These are phyloP conservation scores for Hartigia nigra DNA, from an alignment of 2,888 invertebrate species.

Conservation along the genomic window DNA sequence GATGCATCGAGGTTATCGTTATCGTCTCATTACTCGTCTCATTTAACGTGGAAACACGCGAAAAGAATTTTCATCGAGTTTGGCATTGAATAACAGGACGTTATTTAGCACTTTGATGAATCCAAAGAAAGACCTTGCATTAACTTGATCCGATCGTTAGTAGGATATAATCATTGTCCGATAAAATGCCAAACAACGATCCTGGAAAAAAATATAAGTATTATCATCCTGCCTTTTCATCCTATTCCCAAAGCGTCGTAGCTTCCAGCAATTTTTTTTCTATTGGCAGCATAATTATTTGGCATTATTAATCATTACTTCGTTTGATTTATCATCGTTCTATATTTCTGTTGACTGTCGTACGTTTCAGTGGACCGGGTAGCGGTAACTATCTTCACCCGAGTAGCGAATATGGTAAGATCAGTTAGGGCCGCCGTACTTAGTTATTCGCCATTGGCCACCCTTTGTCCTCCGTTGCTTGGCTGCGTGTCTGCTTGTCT, in stretches of 20 bases:
- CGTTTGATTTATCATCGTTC: slow-evolving; percentile 34
- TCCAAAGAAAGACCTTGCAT: neutral
- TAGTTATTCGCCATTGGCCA: neutral
- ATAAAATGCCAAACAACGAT: neutral
- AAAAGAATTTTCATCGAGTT: neutral
- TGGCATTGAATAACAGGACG: neutral
- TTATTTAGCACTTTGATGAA: neutral
- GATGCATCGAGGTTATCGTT: slow-evolving; percentile 3
- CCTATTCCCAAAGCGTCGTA: slow-evolving; percentile 4
- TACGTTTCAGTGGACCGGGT: slow-evolving; percentile 66
- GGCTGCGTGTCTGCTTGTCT: neutral
- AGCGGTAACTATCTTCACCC: slow-evolving; percentile 66
- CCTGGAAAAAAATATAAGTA: neutral
- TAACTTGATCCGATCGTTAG: neutral
- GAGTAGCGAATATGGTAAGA: slow-evolving; percentile 66
- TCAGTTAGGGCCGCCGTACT: slow-evolving; percentile 45
- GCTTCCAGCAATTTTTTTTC: slow-evolving; percentile 6
- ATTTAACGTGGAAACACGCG: neutral
- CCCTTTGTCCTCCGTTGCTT: neutral
- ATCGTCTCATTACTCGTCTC: slow-evolving; percentile 1
- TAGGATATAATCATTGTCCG: neutral
- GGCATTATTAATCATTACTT: slow-evolving; percentile 18
- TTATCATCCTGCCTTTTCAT: neutral
- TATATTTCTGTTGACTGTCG: slow-evolving; percentile 59
- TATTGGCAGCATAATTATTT: neutral